These are phyloP conservation scores for Gymnobelideus leadbeateri DNA, from an alignment of 2,113 vertebrate genomes.

Conservation along the genomic window DNA sequence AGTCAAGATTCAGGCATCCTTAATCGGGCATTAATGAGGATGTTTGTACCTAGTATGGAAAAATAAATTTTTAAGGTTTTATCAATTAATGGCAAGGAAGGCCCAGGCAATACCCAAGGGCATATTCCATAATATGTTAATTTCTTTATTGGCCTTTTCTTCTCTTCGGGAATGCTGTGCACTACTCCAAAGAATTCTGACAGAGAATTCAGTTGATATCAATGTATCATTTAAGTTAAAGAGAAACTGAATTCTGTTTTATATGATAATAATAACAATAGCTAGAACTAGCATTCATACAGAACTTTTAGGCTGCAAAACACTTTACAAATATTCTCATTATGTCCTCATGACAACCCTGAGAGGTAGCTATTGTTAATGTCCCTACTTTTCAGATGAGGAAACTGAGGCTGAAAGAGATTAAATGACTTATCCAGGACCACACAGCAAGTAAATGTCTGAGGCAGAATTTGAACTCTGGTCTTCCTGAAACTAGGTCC, in stretches of 20 bases:
- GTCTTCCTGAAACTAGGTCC: no score
- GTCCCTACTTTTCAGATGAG: neutral
- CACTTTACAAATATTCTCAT: no score
- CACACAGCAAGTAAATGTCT: no score
- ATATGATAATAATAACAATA: neutral
- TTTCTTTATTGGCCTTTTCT: slow-evolving; percentile 3
- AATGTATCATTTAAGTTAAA: slow-evolving; percentile 23
- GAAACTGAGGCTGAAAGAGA: neutral
- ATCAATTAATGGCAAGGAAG: neutral
- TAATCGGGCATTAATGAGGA: neutral
- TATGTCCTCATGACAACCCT: no score
- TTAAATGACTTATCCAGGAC: neutral
- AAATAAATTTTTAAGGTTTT: neutral
- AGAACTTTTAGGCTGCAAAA: no score
- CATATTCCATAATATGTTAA: neutral
- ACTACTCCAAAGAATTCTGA: slow-evolving; percentile 25
- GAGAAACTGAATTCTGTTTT: neutral
- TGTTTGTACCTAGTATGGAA: neutral
- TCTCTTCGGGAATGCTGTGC: slow-evolving; percentile 10
- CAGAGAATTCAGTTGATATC: slow-evolving; percentile 41
- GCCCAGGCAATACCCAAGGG: neutral
- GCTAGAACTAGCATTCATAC: neutral
- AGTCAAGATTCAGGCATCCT: neutral
- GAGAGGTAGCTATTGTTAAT: neutral
- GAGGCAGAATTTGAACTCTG: no score